Evolutionary conservation across 30 jellyfish, hydroid and myxozoan genomes (phyloP), one percentile per base, ranked within the genome.

Genomic region (Catostylus mosaicus): DNA sequence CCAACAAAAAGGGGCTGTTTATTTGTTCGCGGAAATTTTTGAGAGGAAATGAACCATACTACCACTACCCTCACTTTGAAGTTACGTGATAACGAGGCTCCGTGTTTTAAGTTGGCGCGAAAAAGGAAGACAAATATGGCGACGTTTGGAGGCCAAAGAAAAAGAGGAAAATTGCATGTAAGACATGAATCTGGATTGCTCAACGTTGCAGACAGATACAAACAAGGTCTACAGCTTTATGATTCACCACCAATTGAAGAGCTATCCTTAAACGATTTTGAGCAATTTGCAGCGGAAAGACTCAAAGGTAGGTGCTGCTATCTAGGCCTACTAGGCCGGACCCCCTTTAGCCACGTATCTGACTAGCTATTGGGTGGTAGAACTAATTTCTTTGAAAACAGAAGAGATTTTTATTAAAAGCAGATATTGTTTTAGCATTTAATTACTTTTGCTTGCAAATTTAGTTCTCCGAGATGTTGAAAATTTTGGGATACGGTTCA

Each of bases 401-500:
- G n/a, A n/a, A n/a, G n/a, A n/a, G 20, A 14, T 43, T n/a, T 9
- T 52, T 19, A 33, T 40, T 32, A 9, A 11, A 29, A 45, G 27
- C 6, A 30, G 24, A 29, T 59, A 19, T 57, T 24, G 54, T 54
- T 50, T 32, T 10, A 10, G 30, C 10, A 11, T 16, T 37, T 19
- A 45, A 35, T 22, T 46, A 3, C 6, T 26, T 1, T n/a, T 76
- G 3, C 22, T 73, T 48, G 26, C 59, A 32, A 50, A 29, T 71
- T 11, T 68, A 93, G 99, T 93, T 20, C 82, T 93, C 34, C 67
- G 97, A 77, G 99, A 93, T 36, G 96, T 93, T 32, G 99, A 93
- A 64, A 93, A 82, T 54, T 70, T 75, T 77, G 91, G 92, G 70
- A 93, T 93, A 29, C 50, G 99, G 33, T 93, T 93, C 64, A 82